Evolutionary conservation across 2,797 vertebrate genomes (phyloP), one percentile per base, ranked within the genome.

Genomic region (Ibycter americanus): DNA sequence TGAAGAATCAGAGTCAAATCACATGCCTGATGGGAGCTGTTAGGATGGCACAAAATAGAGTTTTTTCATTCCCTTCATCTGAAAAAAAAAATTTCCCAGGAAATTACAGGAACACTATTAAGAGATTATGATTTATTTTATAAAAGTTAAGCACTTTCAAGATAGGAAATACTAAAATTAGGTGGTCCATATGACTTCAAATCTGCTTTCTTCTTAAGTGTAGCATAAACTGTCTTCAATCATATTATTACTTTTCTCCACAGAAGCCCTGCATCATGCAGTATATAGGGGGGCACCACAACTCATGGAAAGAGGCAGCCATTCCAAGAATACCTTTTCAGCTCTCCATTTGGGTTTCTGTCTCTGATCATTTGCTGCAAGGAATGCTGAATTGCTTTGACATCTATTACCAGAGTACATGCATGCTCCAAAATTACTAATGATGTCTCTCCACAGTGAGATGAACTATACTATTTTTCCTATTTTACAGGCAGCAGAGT

Each of bases 1-100:
- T 87, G 88, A 94, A 74, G 87, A 94, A 96, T 96, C 88, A 96
- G 77, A 95, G 78, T 97, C 93, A 95, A 85, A 96, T 92, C 83
- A 84, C 32, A 89, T 80, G 72, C 83, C 94, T 93, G 88, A 94
- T 89, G 78, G 63, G 78, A 97, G 62, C 77, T 46, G 70, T 74
- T 95, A 94, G 66, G 74, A 25, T 74, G 77, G 78, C 54, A 96
- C 63, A 89, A 92, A 96, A 87, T 19, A 74, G 20, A 68, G 32
- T 54, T 90, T 81, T 87, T 82, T 95, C 38, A 15, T 82, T 86
- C 81, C 27, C 22, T 86, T 62, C 44, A 76, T 90, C 31, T 67
- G 9, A 42, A 92, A 65, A 52, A 83, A 80, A 65, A 83, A 62
- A 46, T 8, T 10, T 71, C 40, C 54, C n/a, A 88, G 62, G 73